phyloP scores from a whole-genome alignment of 2,888 invertebrate genomes.

The Athripsodes cinereus region DNA sequence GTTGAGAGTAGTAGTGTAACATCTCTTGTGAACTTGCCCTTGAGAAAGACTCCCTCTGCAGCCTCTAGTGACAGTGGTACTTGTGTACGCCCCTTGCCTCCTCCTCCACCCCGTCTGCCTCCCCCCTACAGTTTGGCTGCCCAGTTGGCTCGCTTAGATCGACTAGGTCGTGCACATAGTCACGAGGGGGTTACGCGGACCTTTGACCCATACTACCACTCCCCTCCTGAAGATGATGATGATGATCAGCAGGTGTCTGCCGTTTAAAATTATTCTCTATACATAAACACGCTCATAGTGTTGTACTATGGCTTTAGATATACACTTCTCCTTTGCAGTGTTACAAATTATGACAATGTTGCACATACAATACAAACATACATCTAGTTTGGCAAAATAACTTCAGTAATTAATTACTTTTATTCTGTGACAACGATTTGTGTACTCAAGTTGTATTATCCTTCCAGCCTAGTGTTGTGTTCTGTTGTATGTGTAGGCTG shows the following conservation, averaged over 20 bases:
- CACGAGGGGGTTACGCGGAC: conserved; percentile 79
- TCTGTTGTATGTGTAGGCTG: no score
- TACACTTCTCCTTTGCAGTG: no score
- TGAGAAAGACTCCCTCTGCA: conserved; percentile 85
- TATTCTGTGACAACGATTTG: no score
- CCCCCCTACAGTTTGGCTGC: conserved; percentile 82
- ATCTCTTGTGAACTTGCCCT: conserved; percentile 82
- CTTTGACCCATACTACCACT: conserved; percentile 59
- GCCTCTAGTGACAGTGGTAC: conserved; percentile 88
- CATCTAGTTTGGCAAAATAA: no score
- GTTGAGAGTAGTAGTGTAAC: conserved; percentile 95
- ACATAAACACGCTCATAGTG: no score
- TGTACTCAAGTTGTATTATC: no score
- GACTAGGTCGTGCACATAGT: conserved; percentile 76
- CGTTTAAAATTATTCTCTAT: conserved; percentile 33
- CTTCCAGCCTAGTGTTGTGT: no score
- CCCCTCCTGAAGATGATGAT: conserved; percentile 47
- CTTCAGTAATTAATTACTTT: no score
- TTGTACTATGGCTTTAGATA: no score
- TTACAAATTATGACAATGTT: no score
- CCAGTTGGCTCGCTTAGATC: conserved; percentile 73
- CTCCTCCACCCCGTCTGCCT: conserved; percentile 65
- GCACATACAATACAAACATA: no score
- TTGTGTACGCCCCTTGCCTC: conserved; percentile 39
- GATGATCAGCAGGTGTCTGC: conserved; percentile 51